These are phyloP conservation scores for Rhodophaea formosa DNA, from an alignment of 2,888 invertebrate genomes.

Conservation along the genomic window DNA sequence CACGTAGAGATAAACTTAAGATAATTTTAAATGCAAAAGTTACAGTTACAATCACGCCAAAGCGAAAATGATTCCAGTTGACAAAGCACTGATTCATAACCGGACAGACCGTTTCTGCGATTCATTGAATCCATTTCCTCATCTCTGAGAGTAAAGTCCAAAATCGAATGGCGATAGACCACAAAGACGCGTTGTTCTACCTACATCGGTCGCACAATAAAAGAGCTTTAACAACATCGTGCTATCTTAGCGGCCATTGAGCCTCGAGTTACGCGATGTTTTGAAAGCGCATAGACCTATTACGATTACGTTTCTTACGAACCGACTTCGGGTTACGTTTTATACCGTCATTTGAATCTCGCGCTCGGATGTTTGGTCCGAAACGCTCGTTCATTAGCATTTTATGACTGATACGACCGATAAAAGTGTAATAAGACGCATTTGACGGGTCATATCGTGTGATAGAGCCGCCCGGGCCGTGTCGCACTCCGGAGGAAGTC, in stretches of 20 bases:
- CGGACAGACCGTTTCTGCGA: not conserved
- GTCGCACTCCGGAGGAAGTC: slow-evolving; percentile 61
- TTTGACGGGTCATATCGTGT: slow-evolving; percentile 73
- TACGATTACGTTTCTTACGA: slow-evolving; percentile 76
- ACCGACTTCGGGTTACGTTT: slow-evolving; percentile 79
- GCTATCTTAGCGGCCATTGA: slow-evolving; percentile 66
- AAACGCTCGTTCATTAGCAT: slow-evolving; percentile 78
- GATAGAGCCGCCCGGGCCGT: slow-evolving; percentile 67
- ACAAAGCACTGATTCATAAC: slow-evolving; percentile 14
- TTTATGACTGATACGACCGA: slow-evolving; percentile 80
- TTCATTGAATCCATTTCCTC: slow-evolving; percentile 10
- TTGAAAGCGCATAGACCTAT: slow-evolving; percentile 75
- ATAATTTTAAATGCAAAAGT: not conserved
- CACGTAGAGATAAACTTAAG: slow-evolving; percentile 3
- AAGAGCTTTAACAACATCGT: slow-evolving; percentile 76
- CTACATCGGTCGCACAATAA: slow-evolving; percentile 64
- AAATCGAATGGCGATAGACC: slow-evolving; percentile 21
- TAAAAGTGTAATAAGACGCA: slow-evolving; percentile 80
- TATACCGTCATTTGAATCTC: slow-evolving; percentile 79
- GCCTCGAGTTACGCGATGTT: slow-evolving; percentile 75
- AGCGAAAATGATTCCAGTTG: slow-evolving; percentile 4
- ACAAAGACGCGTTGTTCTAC: slow-evolving; percentile 17
- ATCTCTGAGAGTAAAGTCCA: slow-evolving; percentile 22
- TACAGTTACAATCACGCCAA: slow-evolving; percentile 1
- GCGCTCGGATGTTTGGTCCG: slow-evolving; percentile 80